phyloP scores from a whole-genome alignment of 2,888 invertebrate species.

The Tetragonula carbonaria region DNA sequence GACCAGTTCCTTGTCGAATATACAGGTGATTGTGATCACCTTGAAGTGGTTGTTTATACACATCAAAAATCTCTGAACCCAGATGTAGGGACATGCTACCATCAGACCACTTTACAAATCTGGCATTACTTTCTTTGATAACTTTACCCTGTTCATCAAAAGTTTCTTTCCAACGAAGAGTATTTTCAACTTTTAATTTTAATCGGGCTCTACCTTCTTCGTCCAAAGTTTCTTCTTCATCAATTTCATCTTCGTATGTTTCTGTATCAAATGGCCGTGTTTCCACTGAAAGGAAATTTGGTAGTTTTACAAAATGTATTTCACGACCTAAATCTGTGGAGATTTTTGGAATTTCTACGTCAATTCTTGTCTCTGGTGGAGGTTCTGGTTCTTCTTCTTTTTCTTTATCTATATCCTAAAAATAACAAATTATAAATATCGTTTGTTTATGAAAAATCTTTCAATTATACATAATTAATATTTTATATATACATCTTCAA shows the following conservation, averaged over 20 bases:
- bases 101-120: slow-evolving; percentile 98
- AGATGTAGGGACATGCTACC: slow-evolving; percentile 98
- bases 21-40: slow-evolving; percentile 99
- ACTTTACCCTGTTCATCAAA: slow-evolving; percentile 93
- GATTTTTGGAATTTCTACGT: slow-evolving; percentile 98
- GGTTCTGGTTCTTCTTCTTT: slow-evolving; percentile 91
- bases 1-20: slow-evolving; percentile 98
- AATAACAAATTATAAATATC: slow-evolving; percentile 19
- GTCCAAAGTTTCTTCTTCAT: slow-evolving; percentile 98
- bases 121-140: slow-evolving; percentile 95
- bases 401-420: slow-evolving; percentile 86
- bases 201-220: slow-evolving; percentile 98
- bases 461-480: not conserved
- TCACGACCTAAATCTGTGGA: slow-evolving; percentile 96
- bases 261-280: slow-evolving; percentile 97
- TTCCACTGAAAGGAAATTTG: slow-evolving; percentile 99
- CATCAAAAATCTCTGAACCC: slow-evolving; percentile 99
- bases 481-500: slow-evolving; percentile 74
- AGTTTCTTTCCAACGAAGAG: slow-evolving; percentile 96
- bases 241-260: slow-evolving; percentile 99
- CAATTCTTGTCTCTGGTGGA: slow-evolving; percentile 96
- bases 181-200: slow-evolving; percentile 98
- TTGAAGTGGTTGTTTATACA: slow-evolving; percentile 96
- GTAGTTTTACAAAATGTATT: slow-evolving; percentile 97
- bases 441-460: not conserved